Base-by-base conservation (phyloP, 1,140 invertebrate species). In the Maniola jurtina region DNA sequence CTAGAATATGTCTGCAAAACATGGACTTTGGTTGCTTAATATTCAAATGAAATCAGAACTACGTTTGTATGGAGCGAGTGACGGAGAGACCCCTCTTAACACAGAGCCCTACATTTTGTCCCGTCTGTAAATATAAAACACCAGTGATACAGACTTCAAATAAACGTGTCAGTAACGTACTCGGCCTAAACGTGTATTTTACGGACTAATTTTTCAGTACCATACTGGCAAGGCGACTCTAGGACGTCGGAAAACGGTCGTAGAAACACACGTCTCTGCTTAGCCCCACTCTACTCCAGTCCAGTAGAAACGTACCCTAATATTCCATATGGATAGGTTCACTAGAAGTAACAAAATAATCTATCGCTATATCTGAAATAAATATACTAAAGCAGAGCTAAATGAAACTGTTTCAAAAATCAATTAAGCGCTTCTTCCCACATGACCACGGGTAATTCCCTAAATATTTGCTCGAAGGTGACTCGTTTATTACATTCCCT, bases 401-500 rank as follows among this genome's bases (percentile, higher is more conserved):
- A 55, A 34, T 9, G 7, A 34, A 55, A 34, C 33, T 6, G 34
- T n/a, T 13, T 8, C 33, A 11, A 16, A 34, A 55, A 55, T 55
- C 33, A 55, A 55, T 34, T 55, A 55, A 55, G 4, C 52, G 10
- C 33, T 55, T 55, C 52, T 34, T 55, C 52, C 52, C 6, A 34
- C 52, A 13, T 34, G 52, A 55, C 33, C 52, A 55, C 33, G 52
- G 16, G 33, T 34, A 55, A 55, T 55, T 15, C 25, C 16, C 48
- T 52, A 52, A 52, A 52, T 52, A 87, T 89, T 89, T 87, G 83
- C 81, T 82, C 69, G 66, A 73, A 77, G 73, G 77, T 68, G 72
- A 80, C 70, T 86, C 83, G 76, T 79, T 86, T 88, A 88, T 89
- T 88, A 86, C 84, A 84, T 89, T 89, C 87, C 62, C 83, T 80